Evolutionary conservation across 2,797 vertebrate genomes (phyloP).

Genomic region (Sebastes elongatus): DNA sequence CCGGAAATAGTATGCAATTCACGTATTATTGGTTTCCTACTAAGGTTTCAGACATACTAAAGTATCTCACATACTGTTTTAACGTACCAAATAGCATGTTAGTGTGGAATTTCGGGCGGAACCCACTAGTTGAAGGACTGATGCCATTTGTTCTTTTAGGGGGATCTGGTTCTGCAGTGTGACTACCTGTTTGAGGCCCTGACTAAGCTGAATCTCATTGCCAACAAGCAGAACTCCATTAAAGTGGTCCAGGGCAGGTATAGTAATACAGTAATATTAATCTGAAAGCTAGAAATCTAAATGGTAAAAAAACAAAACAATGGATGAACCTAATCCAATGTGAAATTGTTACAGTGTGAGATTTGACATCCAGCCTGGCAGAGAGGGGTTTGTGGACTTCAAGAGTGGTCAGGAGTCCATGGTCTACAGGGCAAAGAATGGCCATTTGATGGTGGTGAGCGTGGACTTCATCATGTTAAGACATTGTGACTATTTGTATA

Average conservation of each 20-base stretch:
- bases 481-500: not conserved
- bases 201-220: constrained; percentile 87
- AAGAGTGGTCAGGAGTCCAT: constrained; percentile 87
- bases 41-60: too few relatives aligned
- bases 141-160: constrained; percentile 73
- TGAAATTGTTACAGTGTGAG: constrained; percentile 81
- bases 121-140: not conserved
- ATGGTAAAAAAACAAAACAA: not conserved
- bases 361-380: constrained; percentile 90
- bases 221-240: constrained; percentile 83
- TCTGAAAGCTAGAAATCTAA: not conserved
- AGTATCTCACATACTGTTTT: rapidly evolving
- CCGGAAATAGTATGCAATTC: too few relatives aligned
- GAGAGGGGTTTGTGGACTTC: constrained; percentile 92
- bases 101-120: too few relatives aligned
- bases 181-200: constrained; percentile 88
- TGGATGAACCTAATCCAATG: not conserved
- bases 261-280: not conserved
- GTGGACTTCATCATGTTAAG: not conserved
- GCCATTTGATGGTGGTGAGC: constrained; percentile 94
- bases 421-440: constrained; percentile 93
- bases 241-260: constrained; percentile 91
- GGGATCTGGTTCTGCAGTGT: constrained; percentile 91
- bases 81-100: rapidly evolving
- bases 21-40: too few relatives aligned